phyloP scores from a whole-genome alignment of 1,140 invertebrate species.

The Bathynomus jamesi region DNA sequence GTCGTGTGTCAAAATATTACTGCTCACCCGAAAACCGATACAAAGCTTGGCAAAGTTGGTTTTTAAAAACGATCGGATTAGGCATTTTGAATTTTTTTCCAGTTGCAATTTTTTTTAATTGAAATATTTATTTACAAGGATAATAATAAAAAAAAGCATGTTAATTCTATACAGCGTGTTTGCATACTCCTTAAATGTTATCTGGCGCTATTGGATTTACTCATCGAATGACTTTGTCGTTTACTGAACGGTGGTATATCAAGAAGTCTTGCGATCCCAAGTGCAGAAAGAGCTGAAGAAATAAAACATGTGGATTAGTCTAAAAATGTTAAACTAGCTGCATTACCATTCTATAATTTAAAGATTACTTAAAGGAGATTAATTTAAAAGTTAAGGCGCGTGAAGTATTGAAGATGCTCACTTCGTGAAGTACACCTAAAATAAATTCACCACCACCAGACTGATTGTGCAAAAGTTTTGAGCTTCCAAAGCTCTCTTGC shows the following conservation, averaged over 20 bases:
- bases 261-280: not conserved
- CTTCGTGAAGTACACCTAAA: too few species aligned
- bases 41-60: constrained; percentile 87
- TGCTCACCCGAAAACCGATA: constrained; percentile 95
- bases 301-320: too few species aligned
- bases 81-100: not conserved
- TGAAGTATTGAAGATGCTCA: too few species aligned
- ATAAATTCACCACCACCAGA: too few species aligned
- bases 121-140: not conserved
- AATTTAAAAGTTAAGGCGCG: too few species aligned
- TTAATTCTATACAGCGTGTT: not conserved
- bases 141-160: not conserved
- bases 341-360: too few species aligned
- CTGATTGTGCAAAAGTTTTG: too few species aligned
- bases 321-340: too few species aligned
- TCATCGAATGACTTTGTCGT: not conserved
- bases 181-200: not conserved
- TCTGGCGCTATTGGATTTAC: not conserved
- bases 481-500: too few species aligned
- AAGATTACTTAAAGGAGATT: too few species aligned
- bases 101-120: not conserved
- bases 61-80: constrained; percentile 45
- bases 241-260: not conserved
- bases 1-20: constrained; percentile 85
- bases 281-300: not conserved